Conservation (phyloP, 37 sponge, comb jelly and placozoan genomes). For the Agelas oroides region DNA sequence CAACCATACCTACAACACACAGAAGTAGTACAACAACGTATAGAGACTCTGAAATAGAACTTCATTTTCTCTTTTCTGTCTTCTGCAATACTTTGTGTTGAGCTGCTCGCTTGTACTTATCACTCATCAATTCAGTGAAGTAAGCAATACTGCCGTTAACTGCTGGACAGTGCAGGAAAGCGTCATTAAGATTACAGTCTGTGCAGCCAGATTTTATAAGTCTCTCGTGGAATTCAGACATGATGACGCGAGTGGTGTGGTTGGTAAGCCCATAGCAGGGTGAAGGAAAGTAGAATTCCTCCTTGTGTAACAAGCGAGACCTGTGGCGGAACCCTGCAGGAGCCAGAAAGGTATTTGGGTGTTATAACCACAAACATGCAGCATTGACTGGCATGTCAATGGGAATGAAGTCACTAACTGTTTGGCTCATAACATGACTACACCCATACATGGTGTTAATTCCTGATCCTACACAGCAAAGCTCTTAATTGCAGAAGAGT, state of each 20-base stretch:
- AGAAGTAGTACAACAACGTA: too few relatives aligned
- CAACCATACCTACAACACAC: too few relatives aligned
- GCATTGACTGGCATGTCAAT: too few relatives aligned
- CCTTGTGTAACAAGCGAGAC: not conserved
- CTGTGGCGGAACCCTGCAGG: slow-evolving; percentile 31
- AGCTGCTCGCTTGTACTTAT: too few relatives aligned
- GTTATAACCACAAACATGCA: not conserved
- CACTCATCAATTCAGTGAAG: slow-evolving; percentile 15
- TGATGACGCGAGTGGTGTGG: slow-evolving; percentile 5
- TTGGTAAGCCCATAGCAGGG: slow-evolving; percentile 58
- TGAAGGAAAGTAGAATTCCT: slow-evolving; percentile 35
- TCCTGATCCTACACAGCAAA: too few relatives aligned
- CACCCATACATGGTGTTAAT: too few relatives aligned
- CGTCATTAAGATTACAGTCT: not conserved
- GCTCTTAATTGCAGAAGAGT: too few relatives aligned
- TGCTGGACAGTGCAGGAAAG: slow-evolving; percentile 40
- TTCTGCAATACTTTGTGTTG: too few relatives aligned
- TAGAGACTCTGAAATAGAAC: too few relatives aligned
- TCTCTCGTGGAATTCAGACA: slow-evolving; percentile 6
- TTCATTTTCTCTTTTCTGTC: too few relatives aligned
- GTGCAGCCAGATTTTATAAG: not conserved
- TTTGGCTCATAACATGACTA: too few relatives aligned
- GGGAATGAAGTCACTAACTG: too few relatives aligned
- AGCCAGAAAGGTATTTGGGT: not conserved
- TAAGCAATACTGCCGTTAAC: slow-evolving; percentile 26